These are phyloP conservation scores for Ophioninae sp. DNA, from an alignment of 2,888 invertebrate genomes.

Conservation along the genomic window DNA sequence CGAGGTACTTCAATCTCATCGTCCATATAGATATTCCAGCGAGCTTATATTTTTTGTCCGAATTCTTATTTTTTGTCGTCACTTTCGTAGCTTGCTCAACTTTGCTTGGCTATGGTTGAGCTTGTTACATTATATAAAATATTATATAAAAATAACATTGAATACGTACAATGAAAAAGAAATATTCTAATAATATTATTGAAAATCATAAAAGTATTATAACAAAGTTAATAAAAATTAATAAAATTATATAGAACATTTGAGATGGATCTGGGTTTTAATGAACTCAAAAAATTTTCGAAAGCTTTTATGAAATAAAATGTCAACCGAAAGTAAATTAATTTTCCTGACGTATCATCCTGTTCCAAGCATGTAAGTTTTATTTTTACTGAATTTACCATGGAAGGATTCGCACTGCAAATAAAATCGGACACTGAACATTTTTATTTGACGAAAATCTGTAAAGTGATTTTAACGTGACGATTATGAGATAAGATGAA, in stretches of 20 bases:
- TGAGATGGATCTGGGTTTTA: not conserved
- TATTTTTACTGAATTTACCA: not conserved
- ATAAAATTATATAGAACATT: no score
- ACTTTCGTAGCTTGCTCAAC: not conserved
- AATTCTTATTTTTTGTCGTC: not conserved
- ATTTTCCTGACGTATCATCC: no score
- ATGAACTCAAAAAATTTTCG: not conserved
- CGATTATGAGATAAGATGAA: no score
- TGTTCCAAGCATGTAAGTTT: no score
- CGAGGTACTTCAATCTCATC: constrained; percentile 83
- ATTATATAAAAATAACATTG: no score
- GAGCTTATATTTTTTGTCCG: not conserved
- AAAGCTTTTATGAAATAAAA: not conserved
- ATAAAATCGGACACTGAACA: no score
- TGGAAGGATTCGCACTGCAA: not conserved
- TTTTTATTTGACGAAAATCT: no score
- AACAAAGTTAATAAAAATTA: no score
- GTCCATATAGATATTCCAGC: not conserved
- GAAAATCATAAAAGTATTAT: no score
- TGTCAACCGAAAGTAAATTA: not conserved
- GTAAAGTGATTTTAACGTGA: not conserved
- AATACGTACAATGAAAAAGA: no score
- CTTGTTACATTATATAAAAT: no score
- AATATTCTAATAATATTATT: no score
- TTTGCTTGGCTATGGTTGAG: not conserved